phyloP scores from a whole-genome alignment of 2,797 vertebrate species.

The Gallinago solitaria region DNA sequence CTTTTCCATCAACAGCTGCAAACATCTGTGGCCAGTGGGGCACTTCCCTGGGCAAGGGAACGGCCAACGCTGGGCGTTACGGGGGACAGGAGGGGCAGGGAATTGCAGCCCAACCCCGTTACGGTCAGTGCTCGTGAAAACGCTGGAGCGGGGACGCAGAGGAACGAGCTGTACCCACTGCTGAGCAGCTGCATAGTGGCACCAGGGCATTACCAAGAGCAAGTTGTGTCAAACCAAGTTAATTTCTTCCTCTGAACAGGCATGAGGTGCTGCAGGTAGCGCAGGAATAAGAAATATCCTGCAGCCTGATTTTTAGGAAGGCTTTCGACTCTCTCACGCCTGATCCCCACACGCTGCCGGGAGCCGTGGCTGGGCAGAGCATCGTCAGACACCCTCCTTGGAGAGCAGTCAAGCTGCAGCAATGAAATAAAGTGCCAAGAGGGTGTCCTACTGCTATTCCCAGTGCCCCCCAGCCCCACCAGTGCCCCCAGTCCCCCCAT shows the following conservation, averaged over 20 bases:
- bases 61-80: accelerated
- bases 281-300: not conserved
- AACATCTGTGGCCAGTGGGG: accelerated
- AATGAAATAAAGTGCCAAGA: not conserved
- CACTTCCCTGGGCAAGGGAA: not conserved
- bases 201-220: not conserved
- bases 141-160: accelerated
- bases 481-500: not conserved
- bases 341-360: accelerated
- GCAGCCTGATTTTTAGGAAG: not conserved
- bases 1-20: not conserved
- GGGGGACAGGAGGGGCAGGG: not conserved
- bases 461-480: not conserved
- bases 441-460: not conserved
- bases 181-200: not conserved
- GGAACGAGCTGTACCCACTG: accelerated
- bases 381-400: accelerated
- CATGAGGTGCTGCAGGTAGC: not conserved
- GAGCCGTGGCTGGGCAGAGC: not conserved
- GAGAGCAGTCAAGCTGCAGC: not conserved
- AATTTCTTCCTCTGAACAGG: not conserved
- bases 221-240: not conserved
- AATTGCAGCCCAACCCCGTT: not conserved
- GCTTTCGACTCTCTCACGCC: not conserved
- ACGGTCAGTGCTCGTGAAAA: accelerated